phyloP scores from a whole-genome alignment of 1,140 invertebrate genomes.

The Diorhabda elongata region DNA sequence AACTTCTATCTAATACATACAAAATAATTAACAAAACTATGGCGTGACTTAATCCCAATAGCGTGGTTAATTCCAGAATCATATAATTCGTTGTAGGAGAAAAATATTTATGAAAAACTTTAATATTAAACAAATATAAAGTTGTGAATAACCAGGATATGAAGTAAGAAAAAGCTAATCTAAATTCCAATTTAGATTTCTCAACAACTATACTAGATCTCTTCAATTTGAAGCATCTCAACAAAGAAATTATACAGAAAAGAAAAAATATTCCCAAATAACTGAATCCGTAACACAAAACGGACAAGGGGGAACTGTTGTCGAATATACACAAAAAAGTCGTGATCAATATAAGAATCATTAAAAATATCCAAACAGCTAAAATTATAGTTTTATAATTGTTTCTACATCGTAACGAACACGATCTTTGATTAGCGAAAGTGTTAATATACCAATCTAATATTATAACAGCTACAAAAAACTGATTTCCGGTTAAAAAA shows the following conservation, averaged over 20 bases:
- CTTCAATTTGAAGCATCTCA: conserved; percentile 23
- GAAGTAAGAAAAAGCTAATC: conserved; percentile 24
- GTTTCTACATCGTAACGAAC: conserved; percentile 11
- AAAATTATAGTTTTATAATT: conserved; percentile 11
- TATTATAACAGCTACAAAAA: conserved; percentile 28
- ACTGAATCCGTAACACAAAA: conserved; percentile 5
- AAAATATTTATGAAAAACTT: background rate
- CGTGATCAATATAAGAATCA: conserved; percentile 9
- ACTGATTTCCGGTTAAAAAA: conserved; percentile 22
- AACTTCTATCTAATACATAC: conserved; percentile 26
- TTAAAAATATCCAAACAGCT: conserved; percentile 24
- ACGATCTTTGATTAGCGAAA: conserved; percentile 10
- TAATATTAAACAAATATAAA: conserved; percentile 3
- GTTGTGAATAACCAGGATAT: conserved; percentile 31
- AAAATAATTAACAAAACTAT: conserved; percentile 27
- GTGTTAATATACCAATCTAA: conserved; percentile 29
- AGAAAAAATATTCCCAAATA: conserved; percentile 19
- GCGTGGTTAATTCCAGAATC: conserved; percentile 1
- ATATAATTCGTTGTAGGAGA: conserved; percentile 11
- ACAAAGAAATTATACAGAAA: conserved; percentile 19
- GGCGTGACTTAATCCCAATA: conserved; percentile 16
- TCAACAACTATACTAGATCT: conserved; percentile 12
- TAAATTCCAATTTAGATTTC: conserved; percentile 23
- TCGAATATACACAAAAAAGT: conserved; percentile 12
- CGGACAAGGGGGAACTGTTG: conserved; percentile 16